Base-by-base conservation (phyloP, 2,888 invertebrate species). In the Ypsolopha scabrella region DNA sequence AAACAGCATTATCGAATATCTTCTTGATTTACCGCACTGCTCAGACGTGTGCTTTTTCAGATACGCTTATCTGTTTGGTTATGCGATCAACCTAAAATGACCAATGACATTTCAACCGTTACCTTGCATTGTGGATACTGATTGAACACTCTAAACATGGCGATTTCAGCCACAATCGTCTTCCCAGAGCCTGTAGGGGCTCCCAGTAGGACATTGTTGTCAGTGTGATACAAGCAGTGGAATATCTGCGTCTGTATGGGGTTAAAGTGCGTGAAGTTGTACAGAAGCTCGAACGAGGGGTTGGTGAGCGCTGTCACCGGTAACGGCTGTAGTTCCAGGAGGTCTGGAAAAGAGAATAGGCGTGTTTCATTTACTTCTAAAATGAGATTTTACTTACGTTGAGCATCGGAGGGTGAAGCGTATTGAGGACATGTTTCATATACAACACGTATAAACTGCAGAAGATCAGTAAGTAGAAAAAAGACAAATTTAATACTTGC, bases 171-270 rank as follows among this genome's bases (percentile, higher is more conserved):
- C 0, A 95, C 97, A 47, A 99, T 95, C 0, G 99, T 99, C 88
- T 99, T 99, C 39, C 99, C 99, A 0, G 98, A 98, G 0, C 97
- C 97, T 0, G 98, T 98, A 0, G 98, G 98, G 0, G 99, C 99
- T 0, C 98, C 98, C 6, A 99, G 85, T 33, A 99, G 81, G 7
- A 97, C 94, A 71, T 99, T 99, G 60, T 92, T 90, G 65, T 99
- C 97, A 0, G 96, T 97, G 70, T 99, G 94, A 77, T 97, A 99
- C 6, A 99, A 85, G 47, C 95, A 94, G 76, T 98, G 97, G 76
- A 99, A 99, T 57, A 99, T 93, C 86, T 99, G 98, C 0, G 98
- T 98, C 81, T 99, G 99, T 58, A 99, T 97, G 0, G 99, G 98
- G 83, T 99, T 99, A 86, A 99, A 99, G 74, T 98, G 97, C 0